phyloP scores from a whole-genome alignment of 92 coral and sea anemone genomes.

The Diadumene lineata region DNA sequence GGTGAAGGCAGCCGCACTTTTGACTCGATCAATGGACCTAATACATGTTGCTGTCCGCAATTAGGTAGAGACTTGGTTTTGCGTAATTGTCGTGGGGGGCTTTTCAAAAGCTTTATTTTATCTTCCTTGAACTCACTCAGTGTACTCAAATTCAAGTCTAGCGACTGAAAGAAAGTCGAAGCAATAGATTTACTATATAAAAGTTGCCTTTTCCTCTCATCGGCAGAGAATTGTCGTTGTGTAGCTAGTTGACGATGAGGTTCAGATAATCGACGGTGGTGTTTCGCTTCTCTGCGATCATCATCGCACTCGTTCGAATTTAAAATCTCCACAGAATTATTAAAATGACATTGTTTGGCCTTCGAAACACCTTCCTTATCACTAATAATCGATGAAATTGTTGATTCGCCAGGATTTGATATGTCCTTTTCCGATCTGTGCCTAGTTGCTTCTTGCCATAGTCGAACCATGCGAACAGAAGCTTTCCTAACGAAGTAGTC shows the following conservation, averaged over 20 bases:
- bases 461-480: slow-evolving; percentile 81
- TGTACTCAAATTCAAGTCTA: slow-evolving; percentile 84
- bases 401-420: slow-evolving; percentile 37
- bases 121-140: slow-evolving; percentile 75
- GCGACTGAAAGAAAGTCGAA: slow-evolving; percentile 80
- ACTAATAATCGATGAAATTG: slow-evolving; percentile 41
- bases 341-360: slow-evolving; percentile 79
- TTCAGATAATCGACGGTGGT: slow-evolving; percentile 74
- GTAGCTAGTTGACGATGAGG: slow-evolving; percentile 65
- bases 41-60: slow-evolving; percentile 86
- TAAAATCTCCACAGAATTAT: slow-evolving; percentile 77
- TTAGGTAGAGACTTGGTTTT: slow-evolving; percentile 92
- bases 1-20: slow-evolving; percentile 91
- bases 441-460: slow-evolving; percentile 81
- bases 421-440: slow-evolving; percentile 47
- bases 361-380: slow-evolving; percentile 43
- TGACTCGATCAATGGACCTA: slow-evolving; percentile 96
- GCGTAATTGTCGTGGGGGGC: slow-evolving; percentile 84
- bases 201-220: slow-evolving; percentile 57
- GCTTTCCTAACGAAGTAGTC: slow-evolving; percentile 94
- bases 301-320: slow-evolving; percentile 64
- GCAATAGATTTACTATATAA: slow-evolving; percentile 54
- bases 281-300: slow-evolving; percentile 44
- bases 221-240: slow-evolving; percentile 57
- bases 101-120: slow-evolving; percentile 63